Percentiles rank a stretch among this genome's conserved stretches.
phyloP scores from a whole-genome alignment of 2,797 vertebrate species.

The Pachyuromys duprasi region DNA sequence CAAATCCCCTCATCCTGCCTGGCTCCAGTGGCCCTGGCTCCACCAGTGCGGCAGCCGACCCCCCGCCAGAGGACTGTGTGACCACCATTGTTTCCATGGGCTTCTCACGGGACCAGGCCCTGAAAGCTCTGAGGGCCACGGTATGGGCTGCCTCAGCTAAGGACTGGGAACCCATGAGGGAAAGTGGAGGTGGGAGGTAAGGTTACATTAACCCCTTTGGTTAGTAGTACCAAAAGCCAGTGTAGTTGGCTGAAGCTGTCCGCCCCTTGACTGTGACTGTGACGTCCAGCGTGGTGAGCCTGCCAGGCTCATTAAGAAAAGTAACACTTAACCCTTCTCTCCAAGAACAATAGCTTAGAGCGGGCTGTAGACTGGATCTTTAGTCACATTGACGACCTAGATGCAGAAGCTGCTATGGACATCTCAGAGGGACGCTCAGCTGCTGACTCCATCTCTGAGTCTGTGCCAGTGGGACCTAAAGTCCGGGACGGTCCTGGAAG shows the following conservation, averaged over 20 bases:
- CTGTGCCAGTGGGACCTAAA: slow-evolving; percentile 94
- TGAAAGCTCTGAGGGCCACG: slow-evolving; percentile 96
- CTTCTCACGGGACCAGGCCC: slow-evolving; percentile 98
- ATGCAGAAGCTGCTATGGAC: slow-evolving; percentile 96
- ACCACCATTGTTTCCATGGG: slow-evolving; percentile 99
- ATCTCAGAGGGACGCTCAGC: slow-evolving; percentile 97
- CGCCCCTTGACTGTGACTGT: not conserved
- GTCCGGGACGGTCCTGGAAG: slow-evolving; percentile 96
- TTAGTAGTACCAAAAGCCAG: not conserved
- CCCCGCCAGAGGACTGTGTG: slow-evolving; percentile 96
- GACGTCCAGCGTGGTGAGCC: not conserved
- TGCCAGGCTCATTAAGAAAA: not conserved
- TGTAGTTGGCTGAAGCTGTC: not conserved
- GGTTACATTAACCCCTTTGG: not conserved
- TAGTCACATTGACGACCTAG: slow-evolving; percentile 97
- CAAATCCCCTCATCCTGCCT: slow-evolving; percentile 95
- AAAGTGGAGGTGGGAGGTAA: not conserved
- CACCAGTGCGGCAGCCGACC: slow-evolving; percentile 87
- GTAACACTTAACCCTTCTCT: slow-evolving; percentile 48
- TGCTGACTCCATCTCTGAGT: slow-evolving; percentile 94
- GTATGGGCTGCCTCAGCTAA: slow-evolving; percentile 86
- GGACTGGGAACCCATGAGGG: not conserved
- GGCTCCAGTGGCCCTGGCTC: slow-evolving; percentile 94
- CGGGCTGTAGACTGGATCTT: slow-evolving; percentile 99
- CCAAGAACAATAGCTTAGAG: slow-evolving; percentile 95